Base-by-base conservation (phyloP, 2,797 vertebrate genomes). In the Neostethus bicornis region DNA sequence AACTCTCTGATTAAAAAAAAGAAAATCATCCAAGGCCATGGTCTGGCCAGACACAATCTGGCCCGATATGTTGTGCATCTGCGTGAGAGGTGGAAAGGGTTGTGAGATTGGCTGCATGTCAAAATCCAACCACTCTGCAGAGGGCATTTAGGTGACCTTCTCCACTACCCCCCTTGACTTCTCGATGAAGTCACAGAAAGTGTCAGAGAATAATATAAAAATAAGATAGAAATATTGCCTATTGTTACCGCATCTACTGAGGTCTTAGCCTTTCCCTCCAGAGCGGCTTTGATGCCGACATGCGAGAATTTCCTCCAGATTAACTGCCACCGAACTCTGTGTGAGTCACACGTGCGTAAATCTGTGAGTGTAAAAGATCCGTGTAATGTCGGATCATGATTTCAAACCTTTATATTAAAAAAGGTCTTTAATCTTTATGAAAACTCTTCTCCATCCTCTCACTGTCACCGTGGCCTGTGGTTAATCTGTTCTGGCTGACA, bases 71-170 rank as follows among this genome's bases (percentile, higher is more conserved):
- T 42, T 58, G 71, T 51, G 84, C 82, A 86, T 88, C 84, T 90
- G 88, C 51, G 65, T 54, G 56, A 17, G 58, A 66, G 51, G 16
- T 4, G 24, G 69, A 71, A 21, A 4, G 25, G 63, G 52, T 66
- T 62, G 67, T 35, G 51, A 80, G 77, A 78, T 32, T 78, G 85
- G 87, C 74, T 19, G 45, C 38, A 58, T 59, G 84, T 84, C 80
- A 84, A 60, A 73, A 48, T 66, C 68, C 73, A 77, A 79, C 67
- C 70, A 42, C 64, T 72, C 72, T 71, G 77, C 79, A 67, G 70
- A 76, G 86, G 82, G 74, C 42, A 50, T 73, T 73, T 71, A 74
- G 70, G 57, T 91, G 86, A 91, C 90, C 91, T 90, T 86, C 75
- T 75, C 66, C 14, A 70, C 76, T 52, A 34, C 72, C 70, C 44